Evolutionary conservation across 2,113 vertebrate genomes (phyloP).

Genomic region (Athene noctua): DNA sequence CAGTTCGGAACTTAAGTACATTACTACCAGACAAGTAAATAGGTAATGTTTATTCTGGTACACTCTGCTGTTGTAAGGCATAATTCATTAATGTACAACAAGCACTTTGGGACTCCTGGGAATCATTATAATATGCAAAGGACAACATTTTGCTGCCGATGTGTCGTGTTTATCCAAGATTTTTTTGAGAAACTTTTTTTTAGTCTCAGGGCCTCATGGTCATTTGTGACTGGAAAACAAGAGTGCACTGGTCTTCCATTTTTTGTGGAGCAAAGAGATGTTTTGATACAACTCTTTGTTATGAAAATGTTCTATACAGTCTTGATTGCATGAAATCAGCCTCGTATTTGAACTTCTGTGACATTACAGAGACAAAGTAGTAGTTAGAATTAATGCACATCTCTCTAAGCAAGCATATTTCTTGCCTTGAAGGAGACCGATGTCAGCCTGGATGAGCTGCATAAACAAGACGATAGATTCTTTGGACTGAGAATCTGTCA

Average conservation of each 20-base stretch:
- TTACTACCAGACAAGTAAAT: neutral
- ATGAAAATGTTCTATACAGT: neutral
- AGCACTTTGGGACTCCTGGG: neutral
- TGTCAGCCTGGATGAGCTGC: slow-evolving; percentile 18
- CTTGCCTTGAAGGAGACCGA: neutral
- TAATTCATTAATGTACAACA: neutral
- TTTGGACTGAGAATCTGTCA: neutral
- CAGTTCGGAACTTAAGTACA: neutral
- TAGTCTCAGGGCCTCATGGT: neutral
- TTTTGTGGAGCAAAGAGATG: neutral
- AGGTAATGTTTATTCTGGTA: neutral
- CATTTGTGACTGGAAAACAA: neutral
- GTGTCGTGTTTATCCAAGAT: neutral
- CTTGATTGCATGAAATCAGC: neutral
- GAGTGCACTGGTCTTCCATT: neutral
- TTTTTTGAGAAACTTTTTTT: neutral
- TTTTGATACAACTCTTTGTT: neutral
- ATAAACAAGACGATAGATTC: neutral
- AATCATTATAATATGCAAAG: neutral
- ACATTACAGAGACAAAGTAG: neutral
- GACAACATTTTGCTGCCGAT: neutral
- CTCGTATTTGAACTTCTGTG: neutral
- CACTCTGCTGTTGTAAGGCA: neutral
- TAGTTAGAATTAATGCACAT: neutral
- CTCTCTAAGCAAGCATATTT: neutral